These are phyloP conservation scores for Lophura swinhoii DNA, from an alignment of 2,797 vertebrate species.

Conservation along the genomic window DNA sequence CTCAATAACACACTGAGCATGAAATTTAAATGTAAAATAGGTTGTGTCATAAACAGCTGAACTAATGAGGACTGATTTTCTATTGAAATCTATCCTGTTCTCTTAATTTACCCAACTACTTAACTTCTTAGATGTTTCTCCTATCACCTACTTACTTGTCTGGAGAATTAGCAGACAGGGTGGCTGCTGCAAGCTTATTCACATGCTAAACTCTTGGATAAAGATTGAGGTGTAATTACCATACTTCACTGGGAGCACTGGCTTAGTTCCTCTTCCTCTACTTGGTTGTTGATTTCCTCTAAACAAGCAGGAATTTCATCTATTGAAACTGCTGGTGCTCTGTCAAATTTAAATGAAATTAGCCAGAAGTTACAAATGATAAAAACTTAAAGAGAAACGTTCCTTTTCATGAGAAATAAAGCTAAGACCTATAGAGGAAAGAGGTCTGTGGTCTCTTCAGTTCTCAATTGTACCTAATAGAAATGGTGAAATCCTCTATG, in stretches of 20 bases:
- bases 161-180: conserved; percentile 18
- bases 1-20: conserved; percentile 23
- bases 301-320: background rate
- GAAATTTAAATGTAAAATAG: conserved; percentile 65
- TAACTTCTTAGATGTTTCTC: conserved; percentile 10
- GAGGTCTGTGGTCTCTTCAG: conserved; percentile 5
- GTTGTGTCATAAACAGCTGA: conserved; percentile 64
- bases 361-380: conserved; percentile 35
- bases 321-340: conserved; percentile 13
- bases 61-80: conserved; percentile 67
- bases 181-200: conserved; percentile 35
- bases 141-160: conserved; percentile 21
- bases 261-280: background rate
- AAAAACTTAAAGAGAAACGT: conserved; percentile 12
- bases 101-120: conserved; percentile 41
- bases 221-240: conserved; percentile 50
- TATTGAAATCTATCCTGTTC: conserved; percentile 59
- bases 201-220: conserved; percentile 22
- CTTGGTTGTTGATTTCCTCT: conserved; percentile 8
- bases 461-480: background rate
- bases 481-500: background rate
- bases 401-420: background rate
- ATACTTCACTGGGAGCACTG: background rate
- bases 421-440: background rate
- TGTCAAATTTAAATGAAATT: conserved; percentile 24